phyloP scores from a whole-genome alignment of 2,888 invertebrate genomes.

The Callyntrura sp. region DNA sequence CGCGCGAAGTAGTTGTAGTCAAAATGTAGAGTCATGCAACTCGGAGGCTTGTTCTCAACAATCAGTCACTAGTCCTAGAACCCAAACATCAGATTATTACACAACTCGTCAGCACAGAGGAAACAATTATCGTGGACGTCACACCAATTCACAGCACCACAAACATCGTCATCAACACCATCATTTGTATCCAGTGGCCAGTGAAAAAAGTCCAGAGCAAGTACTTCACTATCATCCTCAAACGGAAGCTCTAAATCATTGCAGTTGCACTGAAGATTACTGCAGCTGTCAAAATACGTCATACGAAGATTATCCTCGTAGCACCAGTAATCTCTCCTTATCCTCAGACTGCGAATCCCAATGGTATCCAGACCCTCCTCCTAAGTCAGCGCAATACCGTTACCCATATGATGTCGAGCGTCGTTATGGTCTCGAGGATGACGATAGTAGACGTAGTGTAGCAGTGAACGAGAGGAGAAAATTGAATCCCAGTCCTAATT shows the following conservation, averaged over 20 bases:
- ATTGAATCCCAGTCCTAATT: constrained; percentile 69
- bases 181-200: constrained; percentile 22
- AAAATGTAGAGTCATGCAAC: constrained; percentile 45
- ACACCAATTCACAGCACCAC: constrained; percentile 35
- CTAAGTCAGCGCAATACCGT: not conserved
- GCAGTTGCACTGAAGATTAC: constrained; percentile 29
- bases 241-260: not conserved
- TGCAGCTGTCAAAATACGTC: constrained; percentile 46
- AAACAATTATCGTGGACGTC: not conserved
- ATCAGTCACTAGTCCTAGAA: constrained; percentile 65
- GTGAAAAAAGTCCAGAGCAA: constrained; percentile 37
- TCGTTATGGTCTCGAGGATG: constrained; percentile 28
- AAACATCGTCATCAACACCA: constrained; percentile 54
- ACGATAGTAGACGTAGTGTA: not conserved
- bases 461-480: constrained; percentile 9
- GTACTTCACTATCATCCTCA: constrained; percentile 20
- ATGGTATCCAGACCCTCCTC: constrained; percentile 19
- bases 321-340: constrained; percentile 54
- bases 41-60: constrained; percentile 63
- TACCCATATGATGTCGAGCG: not conserved
- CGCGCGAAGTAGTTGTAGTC: constrained; percentile 67
- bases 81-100: constrained; percentile 68
- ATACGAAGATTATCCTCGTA: not conserved
- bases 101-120: constrained; percentile 29
- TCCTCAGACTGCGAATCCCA: constrained; percentile 52